A percentile compares a stretch with the other conserved stretches of the same genome.
Evolutionary conservation across 2,888 invertebrate species (phyloP).

Genomic region (Adelognathus sp.): DNA sequence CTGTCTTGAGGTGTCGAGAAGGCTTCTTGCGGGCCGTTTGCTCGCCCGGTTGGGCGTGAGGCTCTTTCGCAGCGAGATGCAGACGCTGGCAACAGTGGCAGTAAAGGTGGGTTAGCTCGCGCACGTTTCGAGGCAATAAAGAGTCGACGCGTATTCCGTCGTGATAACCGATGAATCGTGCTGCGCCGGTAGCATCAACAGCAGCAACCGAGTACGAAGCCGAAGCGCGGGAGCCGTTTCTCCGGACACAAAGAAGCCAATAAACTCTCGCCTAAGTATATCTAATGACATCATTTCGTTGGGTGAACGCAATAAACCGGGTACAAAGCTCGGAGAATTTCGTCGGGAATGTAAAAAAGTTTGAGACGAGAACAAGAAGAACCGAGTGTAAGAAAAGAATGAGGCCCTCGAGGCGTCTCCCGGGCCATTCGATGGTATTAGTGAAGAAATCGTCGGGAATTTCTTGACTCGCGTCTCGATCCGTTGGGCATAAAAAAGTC

Average conservation of each 20-base stretch:
- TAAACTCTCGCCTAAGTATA: slow-evolving; percentile 76
- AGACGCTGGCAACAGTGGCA: slow-evolving; percentile 37
- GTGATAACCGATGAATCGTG: slow-evolving; percentile 68
- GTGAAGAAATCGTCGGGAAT: slow-evolving; percentile 19
- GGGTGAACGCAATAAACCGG: slow-evolving; percentile 71
- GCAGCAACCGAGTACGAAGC: slow-evolving; percentile 20
- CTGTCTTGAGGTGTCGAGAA: slow-evolving; percentile 49
- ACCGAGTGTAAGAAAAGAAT: slow-evolving; percentile 29
- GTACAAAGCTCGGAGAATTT: slow-evolving; percentile 69
- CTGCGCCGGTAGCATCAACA: slow-evolving; percentile 24
- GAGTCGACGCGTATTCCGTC: slow-evolving; percentile 59
- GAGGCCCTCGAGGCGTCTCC: slow-evolving; percentile 37
- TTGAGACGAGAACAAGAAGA: background rate
- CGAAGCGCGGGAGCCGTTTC: slow-evolving; percentile 65
- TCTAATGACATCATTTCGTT: slow-evolving; percentile 77
- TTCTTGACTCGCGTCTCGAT: slow-evolving; percentile 9
- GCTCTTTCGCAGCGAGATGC: slow-evolving; percentile 5
- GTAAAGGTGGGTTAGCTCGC: slow-evolving; percentile 55
- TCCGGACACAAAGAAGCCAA: slow-evolving; percentile 70
- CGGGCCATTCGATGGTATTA: slow-evolving; percentile 35
- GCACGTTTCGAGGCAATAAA: slow-evolving; percentile 56
- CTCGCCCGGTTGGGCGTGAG: slow-evolving; percentile 8
- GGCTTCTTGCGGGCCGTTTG: slow-evolving; percentile 32
- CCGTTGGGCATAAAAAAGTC: slow-evolving; percentile 7
- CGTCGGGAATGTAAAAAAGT: slow-evolving; percentile 69